These are phyloP conservation scores for Thaleichthys pacificus DNA, from an alignment of 2,797 vertebrate species.

Conservation along the genomic window DNA sequence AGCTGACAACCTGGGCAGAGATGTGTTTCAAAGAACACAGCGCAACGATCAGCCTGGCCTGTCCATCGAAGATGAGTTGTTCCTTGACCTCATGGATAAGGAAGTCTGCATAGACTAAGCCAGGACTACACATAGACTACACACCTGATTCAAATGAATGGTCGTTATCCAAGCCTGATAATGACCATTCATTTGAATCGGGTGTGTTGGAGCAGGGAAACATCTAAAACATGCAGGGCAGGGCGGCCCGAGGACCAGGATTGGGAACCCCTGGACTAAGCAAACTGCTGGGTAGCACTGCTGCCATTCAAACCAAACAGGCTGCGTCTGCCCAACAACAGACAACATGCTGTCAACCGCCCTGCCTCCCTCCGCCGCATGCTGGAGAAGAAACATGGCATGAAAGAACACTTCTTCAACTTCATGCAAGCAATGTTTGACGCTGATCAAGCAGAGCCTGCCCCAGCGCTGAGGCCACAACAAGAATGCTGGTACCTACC, in stretches of 20 bases:
- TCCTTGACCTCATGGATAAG: slow-evolving; percentile 9
- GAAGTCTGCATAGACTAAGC: neutral
- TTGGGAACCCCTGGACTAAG: too few species aligned
- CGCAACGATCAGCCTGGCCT: neutral
- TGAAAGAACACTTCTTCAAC: slow-evolving; percentile 5
- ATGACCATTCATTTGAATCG: too few species aligned
- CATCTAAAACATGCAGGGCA: too few species aligned
- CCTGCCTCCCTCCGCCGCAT: neutral
- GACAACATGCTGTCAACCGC: too few species aligned
- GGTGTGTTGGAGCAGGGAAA: too few species aligned
- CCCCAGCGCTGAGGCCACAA: neutral
- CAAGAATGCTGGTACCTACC: slow-evolving; percentile 30
- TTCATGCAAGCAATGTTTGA: slow-evolving; percentile 26
- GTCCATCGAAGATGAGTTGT: slow-evolving; percentile 7
- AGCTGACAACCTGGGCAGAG: neutral
- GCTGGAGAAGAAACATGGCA: slow-evolving; percentile 9
- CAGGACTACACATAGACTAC: too few species aligned
- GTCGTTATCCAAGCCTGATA: too few species aligned
- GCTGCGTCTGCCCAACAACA: neutral
- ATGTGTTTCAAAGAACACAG: slow-evolving; percentile 5
- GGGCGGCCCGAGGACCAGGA: too few species aligned
- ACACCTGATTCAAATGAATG: too few species aligned
- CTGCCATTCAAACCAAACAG: neutral
- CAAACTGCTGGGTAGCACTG: slow-evolving; percentile 17
- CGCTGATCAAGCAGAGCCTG: slow-evolving; percentile 8